Percentiles rank a stretch among this genome's conserved stretches.
phyloP scores from a whole-genome alignment of 2,888 invertebrate species.

The Mythimna lalbum region DNA sequence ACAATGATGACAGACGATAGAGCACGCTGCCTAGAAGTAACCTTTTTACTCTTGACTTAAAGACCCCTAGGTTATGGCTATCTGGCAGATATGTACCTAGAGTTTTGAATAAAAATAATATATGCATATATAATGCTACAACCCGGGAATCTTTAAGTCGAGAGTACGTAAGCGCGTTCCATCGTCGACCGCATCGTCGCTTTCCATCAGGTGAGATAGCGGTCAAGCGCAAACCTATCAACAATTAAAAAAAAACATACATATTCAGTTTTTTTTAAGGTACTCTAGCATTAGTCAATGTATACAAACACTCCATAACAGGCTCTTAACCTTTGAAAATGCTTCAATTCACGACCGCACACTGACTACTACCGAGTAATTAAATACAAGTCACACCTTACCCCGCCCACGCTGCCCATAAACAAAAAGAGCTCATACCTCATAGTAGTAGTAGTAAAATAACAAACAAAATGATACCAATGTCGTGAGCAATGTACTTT shows the following conservation, averaged over 20 bases:
- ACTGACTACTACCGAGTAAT: conserved; percentile 14
- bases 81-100: neutral
- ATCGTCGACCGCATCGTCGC: no score
- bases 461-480: conserved; percentile 41
- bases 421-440: conserved; percentile 27
- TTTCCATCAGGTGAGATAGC: no score
- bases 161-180: no score
- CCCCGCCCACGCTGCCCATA: conserved; percentile 1
- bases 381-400: conserved; percentile 33
- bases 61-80: no score
- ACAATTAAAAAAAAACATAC: no score
- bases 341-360: conserved; percentile 2
- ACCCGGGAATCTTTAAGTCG: no score
- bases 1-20: no score
- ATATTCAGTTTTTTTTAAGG: neutral
- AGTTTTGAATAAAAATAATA: neutral
- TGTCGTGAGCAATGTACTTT: conserved; percentile 59
- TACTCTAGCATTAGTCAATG: neutral
- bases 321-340: neutral
- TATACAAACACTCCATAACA: neutral
- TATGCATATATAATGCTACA: no score
- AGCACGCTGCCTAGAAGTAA: no score
- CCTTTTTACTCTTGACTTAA: no score
- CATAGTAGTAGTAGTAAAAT: conserved; percentile 18
- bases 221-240: no score